Percentiles rank a stretch among this genome's conserved stretches.
phyloP scores from a whole-genome alignment of 2,797 vertebrate species.

The Tiaroga cobitis region DNA sequence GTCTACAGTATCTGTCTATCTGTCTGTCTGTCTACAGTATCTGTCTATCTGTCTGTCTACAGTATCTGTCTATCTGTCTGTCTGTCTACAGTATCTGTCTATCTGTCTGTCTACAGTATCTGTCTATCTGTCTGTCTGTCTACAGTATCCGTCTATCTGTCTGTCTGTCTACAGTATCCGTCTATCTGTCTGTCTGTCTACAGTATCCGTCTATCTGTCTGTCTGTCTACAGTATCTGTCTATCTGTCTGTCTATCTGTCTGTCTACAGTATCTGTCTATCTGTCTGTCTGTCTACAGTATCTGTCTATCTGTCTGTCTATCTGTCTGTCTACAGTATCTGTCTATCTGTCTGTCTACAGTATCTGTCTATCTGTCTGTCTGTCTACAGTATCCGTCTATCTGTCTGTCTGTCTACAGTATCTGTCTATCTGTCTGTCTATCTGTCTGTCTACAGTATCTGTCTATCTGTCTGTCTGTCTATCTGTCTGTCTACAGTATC shows the following conservation, averaged over 20 bases:
- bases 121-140: too few relatives aligned
- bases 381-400: neutral
- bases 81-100: neutral
- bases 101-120: too few relatives aligned
- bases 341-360: neutral
- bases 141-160: too few relatives aligned
- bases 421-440: too few relatives aligned
- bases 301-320: neutral
- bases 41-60: too few relatives aligned
- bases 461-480: fast-evolving
- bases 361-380: too few relatives aligned
- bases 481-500: neutral
- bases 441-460: neutral
- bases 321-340: neutral
- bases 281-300: neutral
- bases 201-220: neutral
- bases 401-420: too few relatives aligned
- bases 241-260: neutral
- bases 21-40: too few relatives aligned
- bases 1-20: neutral
- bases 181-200: neutral
- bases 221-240: too few relatives aligned
- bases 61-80: neutral
- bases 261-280: neutral
- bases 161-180: too few relatives aligned